Conservation (phyloP, 2,797 vertebrate species). For the Bradypodion ventrale region DNA sequence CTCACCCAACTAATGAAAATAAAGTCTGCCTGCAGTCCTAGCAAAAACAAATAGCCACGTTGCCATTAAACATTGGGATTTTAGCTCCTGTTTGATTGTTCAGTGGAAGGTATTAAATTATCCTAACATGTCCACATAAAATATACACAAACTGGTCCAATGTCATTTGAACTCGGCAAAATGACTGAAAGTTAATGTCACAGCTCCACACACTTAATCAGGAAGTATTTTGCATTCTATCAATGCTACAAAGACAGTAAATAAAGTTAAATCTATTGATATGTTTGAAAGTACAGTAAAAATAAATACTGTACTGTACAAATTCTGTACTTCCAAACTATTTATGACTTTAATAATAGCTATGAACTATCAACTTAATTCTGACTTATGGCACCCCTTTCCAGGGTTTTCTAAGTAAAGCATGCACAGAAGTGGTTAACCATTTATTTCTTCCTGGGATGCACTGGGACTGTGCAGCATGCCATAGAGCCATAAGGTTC, state of each 20-base stretch:
- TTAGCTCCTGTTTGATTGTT: conserved; percentile 3
- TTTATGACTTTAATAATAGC: neutral
- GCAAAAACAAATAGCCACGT: conserved; percentile 1
- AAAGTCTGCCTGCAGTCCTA: neutral
- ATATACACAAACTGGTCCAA: neutral
- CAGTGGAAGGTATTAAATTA: conserved; percentile 25
- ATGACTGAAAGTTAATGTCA: conserved; percentile 22
- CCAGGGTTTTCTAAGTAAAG: no score
- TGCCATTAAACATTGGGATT: neutral
- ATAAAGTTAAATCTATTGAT: neutral
- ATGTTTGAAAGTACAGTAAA: no score
- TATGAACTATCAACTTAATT: no score
- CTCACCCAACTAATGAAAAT: neutral
- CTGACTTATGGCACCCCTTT: no score
- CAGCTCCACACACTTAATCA: conserved; percentile 32
- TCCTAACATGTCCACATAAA: conserved; percentile 17
- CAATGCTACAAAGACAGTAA: neutral
- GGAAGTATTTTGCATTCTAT: conserved; percentile 22
- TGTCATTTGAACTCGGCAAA: conserved; percentile 8
- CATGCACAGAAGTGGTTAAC: no score
- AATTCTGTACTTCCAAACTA: neutral
- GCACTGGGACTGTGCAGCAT: no score
- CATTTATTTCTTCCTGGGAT: no score
- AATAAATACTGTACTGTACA: no score
- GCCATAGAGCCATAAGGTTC: no score